Conservation (phyloP, 1,140 invertebrate genomes). For the Aphelenchoides besseyi region DNA sequence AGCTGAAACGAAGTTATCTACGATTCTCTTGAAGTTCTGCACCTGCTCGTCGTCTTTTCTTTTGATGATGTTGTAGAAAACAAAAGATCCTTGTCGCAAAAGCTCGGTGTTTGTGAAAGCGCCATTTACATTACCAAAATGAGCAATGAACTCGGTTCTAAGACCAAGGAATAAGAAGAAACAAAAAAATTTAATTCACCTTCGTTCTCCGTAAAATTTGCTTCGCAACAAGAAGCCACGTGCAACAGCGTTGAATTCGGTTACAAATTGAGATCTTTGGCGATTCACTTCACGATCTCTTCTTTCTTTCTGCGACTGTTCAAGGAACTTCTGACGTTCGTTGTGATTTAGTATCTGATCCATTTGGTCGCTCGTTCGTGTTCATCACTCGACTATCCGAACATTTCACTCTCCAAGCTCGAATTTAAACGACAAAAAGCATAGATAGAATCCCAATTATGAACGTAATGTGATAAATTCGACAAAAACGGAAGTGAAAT, state of each 20-base stretch:
- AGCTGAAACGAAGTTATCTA: conserved; percentile 17
- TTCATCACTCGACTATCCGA: too few relatives aligned
- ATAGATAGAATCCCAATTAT: too few relatives aligned
- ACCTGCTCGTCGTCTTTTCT: background rate
- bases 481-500: too few relatives aligned
- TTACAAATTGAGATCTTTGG: conserved; percentile 15
- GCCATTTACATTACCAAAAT: conserved; percentile 16
- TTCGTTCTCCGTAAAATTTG: conserved; percentile 17
- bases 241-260: conserved; percentile 13
- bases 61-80: conserved; percentile 9
- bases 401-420: too few relatives aligned
- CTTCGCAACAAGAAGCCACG: conserved; percentile 19
- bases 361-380: conserved; percentile 2
- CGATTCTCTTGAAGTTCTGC: background rate
- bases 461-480: too few relatives aligned
- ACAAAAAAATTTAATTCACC: background rate
- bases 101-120: conserved; percentile 23
- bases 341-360: conserved; percentile 8
- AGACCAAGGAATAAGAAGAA: background rate
- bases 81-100: background rate
- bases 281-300: conserved; percentile 17
- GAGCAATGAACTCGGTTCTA: conserved; percentile 9
- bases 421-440: too few relatives aligned
- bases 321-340: conserved; percentile 14
- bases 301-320: conserved; percentile 12